Percentiles rank a stretch among this genome's conserved stretches.
phyloP scores from a whole-genome alignment of 2,113 vertebrate genomes.

The Oncorhynchus masou region DNA sequence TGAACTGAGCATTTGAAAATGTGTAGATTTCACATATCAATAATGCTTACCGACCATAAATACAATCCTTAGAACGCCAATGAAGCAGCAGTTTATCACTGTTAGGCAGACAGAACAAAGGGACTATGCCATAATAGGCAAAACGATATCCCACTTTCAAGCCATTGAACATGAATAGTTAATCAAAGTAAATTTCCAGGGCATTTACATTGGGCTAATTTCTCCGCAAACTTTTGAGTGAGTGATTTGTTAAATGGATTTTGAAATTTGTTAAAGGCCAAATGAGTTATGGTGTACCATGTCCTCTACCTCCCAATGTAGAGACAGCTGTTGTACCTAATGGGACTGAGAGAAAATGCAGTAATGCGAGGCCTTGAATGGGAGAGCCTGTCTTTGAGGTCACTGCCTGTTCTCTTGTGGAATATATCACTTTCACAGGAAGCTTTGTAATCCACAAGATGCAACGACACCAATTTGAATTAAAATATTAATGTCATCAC shows the following conservation, averaged over 20 bases:
- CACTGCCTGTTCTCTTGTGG: conserved; percentile 25
- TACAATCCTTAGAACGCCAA: conserved; percentile 28
- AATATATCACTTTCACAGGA: conserved; percentile 44
- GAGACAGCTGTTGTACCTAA: conserved; percentile 15
- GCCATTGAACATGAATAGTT: conserved; percentile 19
- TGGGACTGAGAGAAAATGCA: conserved; percentile 24
- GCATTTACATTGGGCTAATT: conserved; percentile 17
- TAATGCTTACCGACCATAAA: conserved; percentile 51
- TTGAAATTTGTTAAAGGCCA: conserved; percentile 27
- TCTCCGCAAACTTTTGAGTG: conserved; percentile 5
- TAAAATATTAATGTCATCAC: background rate
- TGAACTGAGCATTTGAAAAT: conserved; percentile 52
- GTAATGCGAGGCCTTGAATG: conserved; percentile 31
- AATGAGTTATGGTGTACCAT: background rate
- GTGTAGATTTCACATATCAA: conserved; percentile 52
- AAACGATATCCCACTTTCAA: conserved; percentile 1
- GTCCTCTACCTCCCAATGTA: too few species aligned
- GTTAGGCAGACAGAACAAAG: conserved; percentile 4
- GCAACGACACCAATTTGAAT: background rate
- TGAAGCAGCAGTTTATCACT: conserved; percentile 15
- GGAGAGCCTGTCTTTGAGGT: conserved; percentile 28
- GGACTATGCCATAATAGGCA: conserved; percentile 10
- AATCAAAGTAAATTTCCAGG: conserved; percentile 15
- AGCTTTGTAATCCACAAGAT: conserved; percentile 24
- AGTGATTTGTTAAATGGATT: conserved; percentile 28